Conservation (phyloP, 2,888 invertebrate genomes). For the Scaptomyza reducta region DNA sequence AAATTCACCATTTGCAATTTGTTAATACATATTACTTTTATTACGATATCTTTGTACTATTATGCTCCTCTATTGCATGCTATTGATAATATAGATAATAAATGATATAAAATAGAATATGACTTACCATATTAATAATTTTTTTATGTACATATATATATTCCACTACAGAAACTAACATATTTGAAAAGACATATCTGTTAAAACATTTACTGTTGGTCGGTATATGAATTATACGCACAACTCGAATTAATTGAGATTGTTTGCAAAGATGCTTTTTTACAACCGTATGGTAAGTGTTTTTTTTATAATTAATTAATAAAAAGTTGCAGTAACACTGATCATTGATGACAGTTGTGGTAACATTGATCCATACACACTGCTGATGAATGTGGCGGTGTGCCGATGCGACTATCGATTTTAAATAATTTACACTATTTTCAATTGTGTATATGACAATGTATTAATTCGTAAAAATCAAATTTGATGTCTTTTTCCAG, state of each 20-base stretch:
- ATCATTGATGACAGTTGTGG: neutral
- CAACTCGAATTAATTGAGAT: slow-evolving; percentile 13
- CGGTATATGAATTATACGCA: slow-evolving; percentile 20
- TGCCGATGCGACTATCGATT: too few species aligned
- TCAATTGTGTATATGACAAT: neutral
- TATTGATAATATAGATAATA: neutral
- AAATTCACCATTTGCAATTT: neutral
- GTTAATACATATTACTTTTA: neutral
- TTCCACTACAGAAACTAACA: slow-evolving; percentile 5
- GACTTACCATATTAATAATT: neutral
- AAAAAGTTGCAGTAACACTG: neutral
- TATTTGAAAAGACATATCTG: slow-evolving; percentile 36
- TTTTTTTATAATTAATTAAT: neutral
- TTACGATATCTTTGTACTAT: neutral
- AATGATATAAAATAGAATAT: neutral
- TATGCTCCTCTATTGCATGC: slow-evolving; percentile 14
- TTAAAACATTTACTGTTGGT: slow-evolving; percentile 7
- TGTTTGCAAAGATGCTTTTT: slow-evolving; percentile 34
- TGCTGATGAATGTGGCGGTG: too few species aligned
- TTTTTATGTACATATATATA: neutral
- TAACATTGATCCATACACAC: neutral
- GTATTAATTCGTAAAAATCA: neutral
- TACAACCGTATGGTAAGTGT: slow-evolving; percentile 43
- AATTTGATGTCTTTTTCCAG: slow-evolving; percentile 35
- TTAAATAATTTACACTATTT: too few species aligned